These are phyloP conservation scores for Zenarchopterus dispar DNA, from an alignment of 2,797 vertebrate species.

Conservation along the genomic window DNA sequence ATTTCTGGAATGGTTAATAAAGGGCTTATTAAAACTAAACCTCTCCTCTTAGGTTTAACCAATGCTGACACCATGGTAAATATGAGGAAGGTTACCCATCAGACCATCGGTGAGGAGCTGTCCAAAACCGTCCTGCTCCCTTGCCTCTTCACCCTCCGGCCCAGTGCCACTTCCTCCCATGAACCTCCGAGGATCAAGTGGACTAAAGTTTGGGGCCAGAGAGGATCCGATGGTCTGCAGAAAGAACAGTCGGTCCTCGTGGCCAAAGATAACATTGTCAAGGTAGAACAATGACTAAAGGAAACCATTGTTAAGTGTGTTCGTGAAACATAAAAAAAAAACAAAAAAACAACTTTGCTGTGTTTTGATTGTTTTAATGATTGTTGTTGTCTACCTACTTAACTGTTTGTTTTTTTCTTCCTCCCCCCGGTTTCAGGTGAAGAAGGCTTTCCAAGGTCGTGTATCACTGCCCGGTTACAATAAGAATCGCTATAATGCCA, in stretches of 20 bases:
- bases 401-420: background rate
- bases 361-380: background rate
- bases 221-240: constrained; percentile 83
- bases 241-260: constrained; percentile 91
- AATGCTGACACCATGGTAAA: constrained; percentile 85
- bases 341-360: no score
- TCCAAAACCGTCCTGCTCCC: constrained; percentile 90
- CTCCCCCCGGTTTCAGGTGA: constrained; percentile 71
- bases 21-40: no score
- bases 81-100: constrained; percentile 89
- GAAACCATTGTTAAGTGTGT: background rate
- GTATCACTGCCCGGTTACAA: constrained; percentile 88
- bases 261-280: constrained; percentile 92
- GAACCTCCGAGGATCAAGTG: constrained; percentile 94
- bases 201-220: constrained; percentile 91
- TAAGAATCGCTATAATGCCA: constrained; percentile 88
- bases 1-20: no score
- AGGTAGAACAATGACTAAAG: constrained; percentile 66
- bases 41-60: constrained; percentile 64
- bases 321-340: background rate
- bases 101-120: constrained; percentile 83
- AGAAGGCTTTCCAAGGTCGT: constrained; percentile 91
- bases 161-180: constrained; percentile 65
- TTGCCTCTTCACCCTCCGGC: constrained; percentile 88
- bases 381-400: background rate